A percentile compares a stretch with the other conserved stretches of the same genome.
These are phyloP conservation scores for Coluber constrictor DNA, from an alignment of 2,797 vertebrate genomes.

Conservation along the genomic window DNA sequence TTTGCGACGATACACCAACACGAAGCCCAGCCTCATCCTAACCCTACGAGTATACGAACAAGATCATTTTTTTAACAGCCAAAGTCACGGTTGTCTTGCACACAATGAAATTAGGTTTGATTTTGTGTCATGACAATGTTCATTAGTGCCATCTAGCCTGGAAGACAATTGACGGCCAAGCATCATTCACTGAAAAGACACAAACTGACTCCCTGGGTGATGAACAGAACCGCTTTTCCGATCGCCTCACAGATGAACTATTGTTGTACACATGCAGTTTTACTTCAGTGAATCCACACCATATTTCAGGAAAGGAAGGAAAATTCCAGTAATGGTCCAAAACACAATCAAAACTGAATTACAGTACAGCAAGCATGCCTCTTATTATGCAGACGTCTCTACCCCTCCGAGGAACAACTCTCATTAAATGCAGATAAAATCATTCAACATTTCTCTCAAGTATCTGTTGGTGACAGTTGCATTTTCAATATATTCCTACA, in stretches of 20 bases:
- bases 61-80: slow-evolving; percentile 66
- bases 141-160: slow-evolving; percentile 58
- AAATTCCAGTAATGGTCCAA: neutral
- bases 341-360: neutral
- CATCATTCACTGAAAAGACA: slow-evolving; percentile 51
- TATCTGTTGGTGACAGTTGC: neutral
- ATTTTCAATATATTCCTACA: neutral
- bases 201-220: slow-evolving; percentile 13
- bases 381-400: neutral
- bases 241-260: neutral
- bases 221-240: neutral
- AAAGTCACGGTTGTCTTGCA: slow-evolving; percentile 67
- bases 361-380: neutral
- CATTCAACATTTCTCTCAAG: neutral
- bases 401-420: neutral
- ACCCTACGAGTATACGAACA: slow-evolving; percentile 31
- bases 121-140: slow-evolving; percentile 70
- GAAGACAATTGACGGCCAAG: slow-evolving; percentile 36
- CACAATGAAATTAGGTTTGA: slow-evolving; percentile 72
- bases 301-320: neutral
- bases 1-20: slow-evolving; percentile 43
- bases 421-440: neutral
- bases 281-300: neutral
- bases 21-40: neutral
- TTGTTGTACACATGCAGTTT: neutral